Conservation (phyloP, 1,140 invertebrate species). For the Platyura marginata region DNA sequence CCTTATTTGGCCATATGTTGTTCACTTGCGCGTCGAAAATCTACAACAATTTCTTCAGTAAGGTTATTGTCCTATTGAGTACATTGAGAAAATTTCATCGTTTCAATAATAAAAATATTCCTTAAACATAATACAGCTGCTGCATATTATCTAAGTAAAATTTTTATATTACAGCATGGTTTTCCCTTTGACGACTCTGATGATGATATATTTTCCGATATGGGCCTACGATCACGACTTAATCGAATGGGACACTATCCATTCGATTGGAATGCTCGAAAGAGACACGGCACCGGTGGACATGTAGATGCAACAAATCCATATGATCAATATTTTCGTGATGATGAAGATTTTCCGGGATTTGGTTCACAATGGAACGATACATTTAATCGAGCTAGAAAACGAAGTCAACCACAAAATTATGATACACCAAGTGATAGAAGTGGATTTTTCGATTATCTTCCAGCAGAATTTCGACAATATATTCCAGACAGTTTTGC, state of each 20-base stretch:
- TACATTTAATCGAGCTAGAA: conserved; percentile 21
- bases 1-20: no score
- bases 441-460: conserved; percentile 36
- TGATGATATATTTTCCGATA: conserved; percentile 18
- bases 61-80: no score
- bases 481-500: conserved; percentile 33
- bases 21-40: no score
- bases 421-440: conserved; percentile 22
- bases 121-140: no score
- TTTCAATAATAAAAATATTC: no score
- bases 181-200: conserved; percentile 24
- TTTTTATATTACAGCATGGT: conserved; percentile 6
- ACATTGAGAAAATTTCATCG: no score
- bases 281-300: conserved; percentile 28
- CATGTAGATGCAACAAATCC: conserved; percentile 25
- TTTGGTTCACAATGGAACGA: conserved; percentile 21
- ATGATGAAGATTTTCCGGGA: conserved; percentile 23
- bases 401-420: conserved; percentile 24
- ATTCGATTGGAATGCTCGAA: conserved; percentile 29
- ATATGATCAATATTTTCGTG: conserved; percentile 19
- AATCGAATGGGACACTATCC: conserved; percentile 29
- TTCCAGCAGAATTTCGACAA: conserved; percentile 35
- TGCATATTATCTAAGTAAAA: no score
- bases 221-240: conserved; percentile 18
- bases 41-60: no score